A percentile compares a stretch with the other conserved stretches of the same genome.
Conservation (phyloP, 2,888 invertebrate genomes). For the Macrosoma leucophasiata region DNA sequence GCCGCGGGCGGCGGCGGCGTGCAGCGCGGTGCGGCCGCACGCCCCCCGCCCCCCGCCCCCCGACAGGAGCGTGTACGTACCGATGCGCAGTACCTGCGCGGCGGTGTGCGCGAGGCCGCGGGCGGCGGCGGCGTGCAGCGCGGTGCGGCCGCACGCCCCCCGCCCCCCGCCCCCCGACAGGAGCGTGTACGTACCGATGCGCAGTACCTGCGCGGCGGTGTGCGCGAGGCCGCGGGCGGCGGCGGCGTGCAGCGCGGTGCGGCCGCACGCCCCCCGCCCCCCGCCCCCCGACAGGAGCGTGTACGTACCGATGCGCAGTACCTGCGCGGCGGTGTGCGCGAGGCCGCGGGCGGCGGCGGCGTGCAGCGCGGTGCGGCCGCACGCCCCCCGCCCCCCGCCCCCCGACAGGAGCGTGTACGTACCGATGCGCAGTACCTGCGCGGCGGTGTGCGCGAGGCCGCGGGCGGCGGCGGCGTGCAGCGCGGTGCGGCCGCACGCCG, state of each 20-base stretch:
- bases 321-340: not conserved
- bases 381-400: no score
- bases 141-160: not conserved
- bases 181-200: not conserved
- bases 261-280: no score
- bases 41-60: not conserved
- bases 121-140: not conserved
- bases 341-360: no score
- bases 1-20: constrained; percentile 86
- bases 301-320: not conserved
- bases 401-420: constrained; percentile 11
- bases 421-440: constrained; percentile 83
- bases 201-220: not conserved
- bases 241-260: not conserved
- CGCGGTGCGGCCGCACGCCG: constrained; percentile 81
- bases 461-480: constrained; percentile 85
- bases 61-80: not conserved
- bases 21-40: constrained; percentile 82
- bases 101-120: not conserved
- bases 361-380: no score
- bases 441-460: constrained; percentile 80
- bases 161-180: not conserved
- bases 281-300: no score
- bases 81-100: not conserved
- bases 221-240: not conserved